These are phyloP conservation scores for Camponotus fellah DNA, from an alignment of 2,888 invertebrate genomes.

Conservation along the genomic window DNA sequence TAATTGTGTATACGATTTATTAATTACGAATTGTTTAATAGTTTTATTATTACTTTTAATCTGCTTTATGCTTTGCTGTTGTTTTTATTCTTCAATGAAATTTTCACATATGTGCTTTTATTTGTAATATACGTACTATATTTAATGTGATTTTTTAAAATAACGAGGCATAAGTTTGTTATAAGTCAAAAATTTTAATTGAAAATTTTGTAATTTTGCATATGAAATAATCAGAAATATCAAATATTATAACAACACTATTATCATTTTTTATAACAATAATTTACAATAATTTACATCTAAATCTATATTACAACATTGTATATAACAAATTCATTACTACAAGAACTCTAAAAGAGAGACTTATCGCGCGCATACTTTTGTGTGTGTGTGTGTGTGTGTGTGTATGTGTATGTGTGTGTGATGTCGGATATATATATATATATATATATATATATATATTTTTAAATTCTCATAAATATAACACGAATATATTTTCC, in stretches of 20 bases:
- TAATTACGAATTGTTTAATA: not conserved
- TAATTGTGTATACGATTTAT: not conserved
- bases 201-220: not conserved
- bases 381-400: no score
- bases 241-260: not conserved
- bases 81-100: not conserved
- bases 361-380: not conserved
- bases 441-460: no score
- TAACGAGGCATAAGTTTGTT: not conserved
- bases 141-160: not conserved
- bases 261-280: not conserved
- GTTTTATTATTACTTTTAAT: constrained; percentile 6
- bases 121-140: not conserved
- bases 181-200: not conserved
- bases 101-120: not conserved
- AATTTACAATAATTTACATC: not conserved
- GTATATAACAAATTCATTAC: not conserved
- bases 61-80: not conserved
- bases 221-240: not conserved
- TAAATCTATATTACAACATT: not conserved
- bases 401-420: no score
- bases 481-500: not conserved
- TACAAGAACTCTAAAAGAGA: not conserved
- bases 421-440: not conserved
- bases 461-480: not conserved